phyloP scores from a whole-genome alignment of 2,797 vertebrate genomes.

The Pseudochirops corinnae region DNA sequence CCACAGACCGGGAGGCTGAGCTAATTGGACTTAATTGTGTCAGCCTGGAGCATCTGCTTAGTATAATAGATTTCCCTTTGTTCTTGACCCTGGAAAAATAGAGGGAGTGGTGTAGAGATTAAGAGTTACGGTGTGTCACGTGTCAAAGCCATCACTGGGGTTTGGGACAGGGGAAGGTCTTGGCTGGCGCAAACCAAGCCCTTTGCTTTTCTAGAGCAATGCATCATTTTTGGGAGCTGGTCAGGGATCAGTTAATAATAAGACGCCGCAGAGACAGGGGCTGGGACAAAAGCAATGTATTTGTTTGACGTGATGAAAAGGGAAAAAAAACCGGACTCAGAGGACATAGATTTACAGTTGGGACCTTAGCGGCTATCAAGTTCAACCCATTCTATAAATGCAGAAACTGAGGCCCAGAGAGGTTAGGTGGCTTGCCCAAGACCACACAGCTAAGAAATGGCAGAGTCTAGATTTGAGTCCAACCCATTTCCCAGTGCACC shows the following conservation, averaged over 20 bases:
- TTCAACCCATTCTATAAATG: not conserved
- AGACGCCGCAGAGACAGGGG: not conserved
- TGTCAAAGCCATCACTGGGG: conserved; percentile 34
- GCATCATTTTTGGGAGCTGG: conserved; percentile 46
- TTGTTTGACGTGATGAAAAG: not conserved
- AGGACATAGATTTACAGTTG: not conserved
- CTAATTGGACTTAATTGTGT: conserved; percentile 32
- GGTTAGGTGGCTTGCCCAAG: not conserved
- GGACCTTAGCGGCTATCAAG: not conserved
- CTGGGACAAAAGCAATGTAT: not conserved
- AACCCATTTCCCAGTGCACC: not conserved
- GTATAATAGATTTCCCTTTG: conserved; percentile 43
- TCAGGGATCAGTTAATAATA: not conserved
- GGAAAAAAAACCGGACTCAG: not conserved
- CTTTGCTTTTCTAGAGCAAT: conserved; percentile 54
- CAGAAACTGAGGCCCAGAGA: not conserved
- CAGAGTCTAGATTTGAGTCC: not conserved
- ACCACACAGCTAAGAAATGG: not conserved
- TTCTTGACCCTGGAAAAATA: conserved; percentile 5
- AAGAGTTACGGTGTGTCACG: conserved; percentile 29
- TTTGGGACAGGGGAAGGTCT: conserved; percentile 56
- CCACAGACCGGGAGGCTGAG: not conserved
- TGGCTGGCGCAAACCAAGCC: conserved; percentile 35
- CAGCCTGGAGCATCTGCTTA: conserved; percentile 14
- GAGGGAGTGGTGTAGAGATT: conserved; percentile 27